phyloP scores from a whole-genome alignment of 1,140 invertebrate species.

The Heliconius eleuchia region DNA sequence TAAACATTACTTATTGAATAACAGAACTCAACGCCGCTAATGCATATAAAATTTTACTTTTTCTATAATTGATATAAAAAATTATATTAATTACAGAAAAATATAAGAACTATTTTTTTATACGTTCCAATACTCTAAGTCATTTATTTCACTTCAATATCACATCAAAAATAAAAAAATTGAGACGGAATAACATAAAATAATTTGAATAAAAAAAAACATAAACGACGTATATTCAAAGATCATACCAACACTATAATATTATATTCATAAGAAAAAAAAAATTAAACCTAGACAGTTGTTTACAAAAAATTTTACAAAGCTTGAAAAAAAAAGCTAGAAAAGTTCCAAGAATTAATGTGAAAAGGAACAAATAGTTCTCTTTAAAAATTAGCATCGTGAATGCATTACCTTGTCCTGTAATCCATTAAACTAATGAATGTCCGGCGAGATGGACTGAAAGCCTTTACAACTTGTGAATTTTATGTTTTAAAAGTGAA shows the following conservation, averaged over 20 bases:
- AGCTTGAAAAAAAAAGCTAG: neutral
- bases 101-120: no score
- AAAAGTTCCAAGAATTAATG: neutral
- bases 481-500: constrained; percentile 30
- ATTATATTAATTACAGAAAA: no score
- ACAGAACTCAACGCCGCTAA: neutral
- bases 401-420: constrained; percentile 41
- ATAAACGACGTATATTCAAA: neutral
- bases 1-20: neutral
- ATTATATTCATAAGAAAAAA: neutral
- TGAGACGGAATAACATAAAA: no score
- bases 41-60: no score
- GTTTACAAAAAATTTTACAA: neutral
- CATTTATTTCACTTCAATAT: no score
- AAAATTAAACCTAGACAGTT: no score
- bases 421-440: constrained; percentile 44
- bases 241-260: neutral
- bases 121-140: no score
- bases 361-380: constrained; percentile 19
- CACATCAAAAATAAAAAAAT: no score
- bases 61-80: no score
- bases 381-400: constrained; percentile 29
- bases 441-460: constrained; percentile 35
- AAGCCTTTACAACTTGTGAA: constrained; percentile 28
- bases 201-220: no score